Conservation (phyloP, 2,113 vertebrate species). For the Actinemys pallida region DNA sequence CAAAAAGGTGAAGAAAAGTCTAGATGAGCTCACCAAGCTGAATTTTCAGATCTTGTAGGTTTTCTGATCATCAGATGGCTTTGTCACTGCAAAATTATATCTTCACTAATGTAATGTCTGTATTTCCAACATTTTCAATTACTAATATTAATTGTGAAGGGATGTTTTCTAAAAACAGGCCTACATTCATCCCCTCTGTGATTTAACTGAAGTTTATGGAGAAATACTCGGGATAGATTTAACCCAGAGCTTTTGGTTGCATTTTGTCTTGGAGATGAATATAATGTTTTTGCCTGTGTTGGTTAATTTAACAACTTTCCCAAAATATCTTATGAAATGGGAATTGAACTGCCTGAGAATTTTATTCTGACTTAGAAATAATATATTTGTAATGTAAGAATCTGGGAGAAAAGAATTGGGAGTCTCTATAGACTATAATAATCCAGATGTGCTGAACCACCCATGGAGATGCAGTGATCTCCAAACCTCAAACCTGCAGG, state of each 20-base stretch:
- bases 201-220: not conserved
- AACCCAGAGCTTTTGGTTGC: not conserved
- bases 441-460: not conserved
- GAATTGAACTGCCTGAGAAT: not conserved
- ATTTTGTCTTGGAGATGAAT: not conserved
- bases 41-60: not conserved
- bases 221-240: not conserved
- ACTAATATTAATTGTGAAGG: not conserved
- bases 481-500: conserved; percentile 41
- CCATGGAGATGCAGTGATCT: not conserved
- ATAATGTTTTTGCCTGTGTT: conserved; percentile 18
- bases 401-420: not conserved
- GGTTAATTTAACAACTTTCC: conserved; percentile 25
- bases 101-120: not conserved
- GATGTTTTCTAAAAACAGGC: not conserved
- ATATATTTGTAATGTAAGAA: conserved; percentile 8
- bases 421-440: not conserved
- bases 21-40: not conserved
- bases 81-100: not conserved
- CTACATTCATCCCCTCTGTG: not conserved
- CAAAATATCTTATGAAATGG: conserved; percentile 37
- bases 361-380: conserved; percentile 32
- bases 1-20: not conserved
- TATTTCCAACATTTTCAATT: not conserved
- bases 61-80: not conserved